Percentiles rank a stretch among this genome's conserved stretches.
phyloP scores from a whole-genome alignment of 1,140 invertebrate genomes.

The Stegodyphus mimosarum region DNA sequence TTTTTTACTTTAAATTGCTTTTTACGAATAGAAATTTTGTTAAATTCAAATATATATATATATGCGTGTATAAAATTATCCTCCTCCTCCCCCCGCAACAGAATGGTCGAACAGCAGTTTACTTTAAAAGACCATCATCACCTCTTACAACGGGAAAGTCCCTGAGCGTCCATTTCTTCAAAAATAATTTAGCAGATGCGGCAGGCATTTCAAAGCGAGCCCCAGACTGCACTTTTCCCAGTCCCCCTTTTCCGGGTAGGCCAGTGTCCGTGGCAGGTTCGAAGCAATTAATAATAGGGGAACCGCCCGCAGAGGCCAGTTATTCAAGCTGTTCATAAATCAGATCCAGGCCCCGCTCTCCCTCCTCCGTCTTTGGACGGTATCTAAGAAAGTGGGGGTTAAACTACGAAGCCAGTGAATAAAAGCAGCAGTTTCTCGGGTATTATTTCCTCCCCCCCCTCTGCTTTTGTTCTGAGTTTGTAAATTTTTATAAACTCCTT shows the following conservation, averaged over 20 bases:
- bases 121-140: neutral
- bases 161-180: neutral
- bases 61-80: no score
- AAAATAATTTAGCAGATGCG: neutral
- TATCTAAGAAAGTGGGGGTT: neutral
- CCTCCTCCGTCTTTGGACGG: neutral
- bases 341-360: neutral
- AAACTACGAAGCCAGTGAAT: neutral
- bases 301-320: constrained; percentile 18
- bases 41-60: no score
- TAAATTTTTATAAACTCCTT: neutral
- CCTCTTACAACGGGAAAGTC: neutral
- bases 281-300: constrained; percentile 21
- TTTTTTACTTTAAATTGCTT: no score
- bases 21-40: no score
- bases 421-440: neutral
- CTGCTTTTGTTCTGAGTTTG: neutral
- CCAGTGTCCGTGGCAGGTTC: neutral
- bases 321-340: constrained; percentile 45
- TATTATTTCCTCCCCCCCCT: neutral
- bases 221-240: neutral
- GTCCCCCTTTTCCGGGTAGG: neutral
- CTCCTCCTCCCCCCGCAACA: neutral
- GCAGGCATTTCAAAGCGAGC: neutral
- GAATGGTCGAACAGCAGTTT: neutral